phyloP scores from a whole-genome alignment of 2,797 vertebrate species.

The Neosilurus hyrtlii region DNA sequence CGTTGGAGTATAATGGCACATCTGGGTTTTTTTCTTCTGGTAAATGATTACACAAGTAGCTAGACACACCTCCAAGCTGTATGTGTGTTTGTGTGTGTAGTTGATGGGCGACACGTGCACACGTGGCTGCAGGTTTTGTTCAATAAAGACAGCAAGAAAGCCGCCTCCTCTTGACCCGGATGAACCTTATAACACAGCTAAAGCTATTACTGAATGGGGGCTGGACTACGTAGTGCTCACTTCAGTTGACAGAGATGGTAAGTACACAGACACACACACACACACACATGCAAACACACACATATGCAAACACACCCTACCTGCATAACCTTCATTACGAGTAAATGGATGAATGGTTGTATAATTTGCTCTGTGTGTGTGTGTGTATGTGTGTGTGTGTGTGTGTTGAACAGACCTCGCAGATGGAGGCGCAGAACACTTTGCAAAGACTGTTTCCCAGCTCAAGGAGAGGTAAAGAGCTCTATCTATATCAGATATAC shows the following conservation, averaged over 20 bases:
- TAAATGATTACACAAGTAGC: neutral
- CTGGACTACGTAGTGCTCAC: constrained; percentile 95
- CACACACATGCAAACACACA: neutral
- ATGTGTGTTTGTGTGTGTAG: constrained; percentile 63
- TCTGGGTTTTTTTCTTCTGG: neutral
- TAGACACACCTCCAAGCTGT: neutral
- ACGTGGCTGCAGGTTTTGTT: constrained; percentile 95
- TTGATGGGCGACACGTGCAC: constrained; percentile 98
- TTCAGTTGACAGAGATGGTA: constrained; percentile 94
- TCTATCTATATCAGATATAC: neutral
- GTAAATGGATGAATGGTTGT: neutral
- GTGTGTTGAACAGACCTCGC: constrained; percentile 76
- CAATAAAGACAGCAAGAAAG: constrained; percentile 85
- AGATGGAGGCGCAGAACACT: constrained; percentile 90
- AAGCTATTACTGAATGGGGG: constrained; percentile 89
- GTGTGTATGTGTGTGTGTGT: neutral
- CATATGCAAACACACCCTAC: neutral
- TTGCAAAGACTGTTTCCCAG: constrained; percentile 85
- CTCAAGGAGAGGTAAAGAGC: constrained; percentile 87
- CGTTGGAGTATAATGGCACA: neutral
- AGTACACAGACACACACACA: constrained; percentile 40
- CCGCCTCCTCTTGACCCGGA: constrained; percentile 84
- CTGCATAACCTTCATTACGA: neutral
- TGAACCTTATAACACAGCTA: constrained; percentile 89
- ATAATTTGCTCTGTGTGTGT: neutral